phyloP scores from a whole-genome alignment of 1,140 invertebrate genomes.

The Brachionus koreanus region DNA sequence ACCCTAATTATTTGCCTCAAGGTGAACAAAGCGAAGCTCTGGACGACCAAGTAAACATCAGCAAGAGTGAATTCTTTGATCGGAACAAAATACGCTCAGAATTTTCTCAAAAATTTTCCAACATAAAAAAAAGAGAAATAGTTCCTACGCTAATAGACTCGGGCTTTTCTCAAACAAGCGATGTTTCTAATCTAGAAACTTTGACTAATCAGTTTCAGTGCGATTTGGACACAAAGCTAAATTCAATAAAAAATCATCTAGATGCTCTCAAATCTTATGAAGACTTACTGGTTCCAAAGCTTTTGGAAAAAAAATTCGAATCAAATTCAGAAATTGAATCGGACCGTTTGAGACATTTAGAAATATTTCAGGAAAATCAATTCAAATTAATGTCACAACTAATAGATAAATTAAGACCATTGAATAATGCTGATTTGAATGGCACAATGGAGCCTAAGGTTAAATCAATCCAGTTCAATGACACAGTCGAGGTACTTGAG shows the following conservation, averaged over 20 bases:
- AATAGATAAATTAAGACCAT: not conserved
- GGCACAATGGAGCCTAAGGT: not conserved
- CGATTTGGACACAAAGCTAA: not conserved
- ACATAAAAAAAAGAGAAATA: not conserved
- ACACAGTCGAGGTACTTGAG: not conserved
- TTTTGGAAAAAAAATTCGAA: not conserved
- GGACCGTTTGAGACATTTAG: not conserved
- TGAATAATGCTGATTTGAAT: not conserved
- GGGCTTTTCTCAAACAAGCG: not conserved
- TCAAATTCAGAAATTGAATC: not conserved
- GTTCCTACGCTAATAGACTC: not conserved
- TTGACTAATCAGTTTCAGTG: not conserved
- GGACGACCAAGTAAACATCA: not conserved
- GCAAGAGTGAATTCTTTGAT: not conserved
- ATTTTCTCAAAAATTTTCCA: not conserved
- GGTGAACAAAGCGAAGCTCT: not conserved
- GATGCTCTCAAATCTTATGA: not conserved
- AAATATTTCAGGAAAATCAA: conserved; percentile 4
- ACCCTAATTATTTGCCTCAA: not conserved
- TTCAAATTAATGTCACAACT: conserved; percentile 34
- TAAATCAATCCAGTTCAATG: conserved; percentile 11
- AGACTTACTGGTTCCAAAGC: not conserved
- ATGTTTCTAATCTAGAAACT: not conserved
- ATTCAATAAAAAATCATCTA: not conserved
- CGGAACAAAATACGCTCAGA: not conserved